phyloP scores from a whole-genome alignment of 2,797 vertebrate species.

The Anisognathus igniventris region DNA sequence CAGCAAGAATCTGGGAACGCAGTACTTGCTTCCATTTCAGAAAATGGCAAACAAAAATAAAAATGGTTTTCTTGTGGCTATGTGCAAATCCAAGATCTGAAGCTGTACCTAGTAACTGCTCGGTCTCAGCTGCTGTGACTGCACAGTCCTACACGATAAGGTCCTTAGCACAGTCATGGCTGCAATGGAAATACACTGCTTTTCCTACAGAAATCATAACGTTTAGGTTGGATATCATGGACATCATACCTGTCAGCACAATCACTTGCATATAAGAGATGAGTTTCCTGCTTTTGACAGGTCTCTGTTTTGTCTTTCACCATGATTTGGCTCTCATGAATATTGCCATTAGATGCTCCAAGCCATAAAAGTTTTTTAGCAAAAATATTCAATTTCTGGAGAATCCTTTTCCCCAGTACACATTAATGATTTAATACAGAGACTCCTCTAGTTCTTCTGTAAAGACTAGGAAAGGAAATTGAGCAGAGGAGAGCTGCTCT shows the following conservation, averaged over 20 bases:
- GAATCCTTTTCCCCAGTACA: not conserved
- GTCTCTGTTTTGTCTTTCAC: not conserved
- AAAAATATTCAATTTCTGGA: not conserved
- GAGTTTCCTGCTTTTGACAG: not conserved
- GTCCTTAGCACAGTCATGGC: not conserved
- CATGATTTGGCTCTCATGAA: fast-evolving
- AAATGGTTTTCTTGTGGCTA: not conserved
- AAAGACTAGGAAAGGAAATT: not conserved
- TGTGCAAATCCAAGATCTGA: not conserved
- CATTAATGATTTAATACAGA: not conserved
- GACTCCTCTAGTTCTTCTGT: not conserved
- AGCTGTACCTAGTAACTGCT: not conserved
- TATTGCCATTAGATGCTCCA: not conserved
- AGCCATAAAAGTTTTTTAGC: not conserved
- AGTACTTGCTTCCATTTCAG: not conserved
- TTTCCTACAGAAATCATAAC: not conserved
- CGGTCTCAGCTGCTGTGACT: not conserved
- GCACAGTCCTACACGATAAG: not conserved
- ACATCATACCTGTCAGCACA: not conserved
- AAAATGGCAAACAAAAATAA: not conserved
- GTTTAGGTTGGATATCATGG: not conserved
- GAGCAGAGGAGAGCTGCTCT: not conserved
- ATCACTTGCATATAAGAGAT: not conserved
- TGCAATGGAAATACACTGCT: not conserved
- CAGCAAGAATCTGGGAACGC: not conserved